These are phyloP conservation scores for Mongoloraphidia duomilia DNA, from an alignment of 2,888 invertebrate genomes.

Conservation along the genomic window DNA sequence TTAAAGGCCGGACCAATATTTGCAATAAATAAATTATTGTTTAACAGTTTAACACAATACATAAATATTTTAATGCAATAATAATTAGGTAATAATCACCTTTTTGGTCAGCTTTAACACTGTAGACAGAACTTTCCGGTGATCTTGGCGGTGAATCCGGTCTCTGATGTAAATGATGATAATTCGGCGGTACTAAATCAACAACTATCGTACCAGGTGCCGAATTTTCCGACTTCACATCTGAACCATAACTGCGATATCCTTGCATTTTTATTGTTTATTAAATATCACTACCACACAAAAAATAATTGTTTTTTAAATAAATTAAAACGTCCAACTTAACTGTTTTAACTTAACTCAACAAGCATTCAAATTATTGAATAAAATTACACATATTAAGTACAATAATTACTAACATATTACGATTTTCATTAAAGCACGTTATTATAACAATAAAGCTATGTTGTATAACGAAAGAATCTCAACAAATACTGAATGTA, in stretches of 20 bases:
- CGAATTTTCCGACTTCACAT: conserved; percentile 19
- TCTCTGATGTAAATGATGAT: conserved; percentile 25
- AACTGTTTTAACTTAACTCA: no score
- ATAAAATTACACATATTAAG: no score
- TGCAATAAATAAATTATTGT: no score
- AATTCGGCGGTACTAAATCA: conserved; percentile 42
- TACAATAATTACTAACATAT: no score
- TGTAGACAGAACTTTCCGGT: conserved; percentile 20
- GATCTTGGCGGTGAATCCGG: conserved; percentile 34
- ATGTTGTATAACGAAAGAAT: no score
- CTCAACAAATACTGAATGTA: conserved; percentile 2
- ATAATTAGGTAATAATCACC: background rate
- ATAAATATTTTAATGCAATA: background rate
- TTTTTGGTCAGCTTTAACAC: conserved; percentile 1
- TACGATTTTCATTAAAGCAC: no score
- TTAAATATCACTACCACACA: no score
- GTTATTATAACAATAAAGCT: no score
- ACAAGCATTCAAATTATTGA: no score
- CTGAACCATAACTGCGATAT: conserved; percentile 1
- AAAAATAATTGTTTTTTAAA: no score
- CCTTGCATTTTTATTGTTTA: conserved; percentile 3
- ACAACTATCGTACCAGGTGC: conserved; percentile 37
- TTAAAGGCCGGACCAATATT: no score
- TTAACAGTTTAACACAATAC: background rate
- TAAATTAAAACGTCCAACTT: no score